phyloP scores from a whole-genome alignment of 2,113 vertebrate species.

The Nycticebus coucang region DNA sequence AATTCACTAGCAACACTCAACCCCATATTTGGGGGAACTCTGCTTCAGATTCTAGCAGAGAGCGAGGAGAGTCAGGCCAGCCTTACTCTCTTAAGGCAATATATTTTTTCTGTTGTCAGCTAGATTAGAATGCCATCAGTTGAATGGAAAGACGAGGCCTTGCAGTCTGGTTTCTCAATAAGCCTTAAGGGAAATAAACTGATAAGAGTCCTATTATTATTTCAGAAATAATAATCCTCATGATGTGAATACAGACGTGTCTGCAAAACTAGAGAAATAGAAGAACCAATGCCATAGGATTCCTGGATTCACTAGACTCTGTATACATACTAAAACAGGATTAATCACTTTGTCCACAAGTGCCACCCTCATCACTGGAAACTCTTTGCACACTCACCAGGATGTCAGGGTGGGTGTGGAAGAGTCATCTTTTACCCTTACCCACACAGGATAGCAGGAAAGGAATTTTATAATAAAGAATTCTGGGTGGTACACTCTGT shows the following conservation, averaged over 20 bases:
- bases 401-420: background rate
- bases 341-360: background rate
- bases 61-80: background rate
- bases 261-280: conserved; percentile 1
- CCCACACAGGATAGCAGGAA: background rate
- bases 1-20: background rate
- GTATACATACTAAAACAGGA: background rate
- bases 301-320: background rate
- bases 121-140: background rate
- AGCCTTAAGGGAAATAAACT: background rate
- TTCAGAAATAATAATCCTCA: background rate
- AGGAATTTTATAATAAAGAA: background rate
- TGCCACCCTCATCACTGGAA: background rate
- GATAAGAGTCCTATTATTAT: background rate
- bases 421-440: background rate
- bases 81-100: background rate
- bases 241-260: background rate
- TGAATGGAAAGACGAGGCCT: background rate
- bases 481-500: background rate
- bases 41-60: background rate
- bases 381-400: background rate
- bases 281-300: background rate
- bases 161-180: background rate
- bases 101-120: background rate
- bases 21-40: background rate